Conservation (phyloP, 1,140 invertebrate species). For the Lutraria rhynchaena region DNA sequence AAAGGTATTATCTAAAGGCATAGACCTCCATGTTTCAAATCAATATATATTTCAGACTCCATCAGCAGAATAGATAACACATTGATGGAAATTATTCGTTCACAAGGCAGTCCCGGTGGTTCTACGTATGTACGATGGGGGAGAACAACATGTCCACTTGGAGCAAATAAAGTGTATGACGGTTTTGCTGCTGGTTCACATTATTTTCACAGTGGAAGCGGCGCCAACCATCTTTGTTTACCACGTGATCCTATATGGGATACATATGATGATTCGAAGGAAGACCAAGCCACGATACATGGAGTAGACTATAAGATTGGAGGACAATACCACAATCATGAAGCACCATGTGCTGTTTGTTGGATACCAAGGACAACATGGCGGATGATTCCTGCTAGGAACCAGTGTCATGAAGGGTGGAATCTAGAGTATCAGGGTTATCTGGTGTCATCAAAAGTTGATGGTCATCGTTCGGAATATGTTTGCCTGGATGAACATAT, state of each 20-base stretch:
- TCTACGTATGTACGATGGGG: no score
- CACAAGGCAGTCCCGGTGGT: no score
- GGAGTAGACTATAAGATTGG: conserved; percentile 13
- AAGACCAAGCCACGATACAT: background rate
- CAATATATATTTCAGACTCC: no score
- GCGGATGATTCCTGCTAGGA: conserved; percentile 58
- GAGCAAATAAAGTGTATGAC: no score
- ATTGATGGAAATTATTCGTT: no score
- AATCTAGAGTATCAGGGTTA: conserved; percentile 55
- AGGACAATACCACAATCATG: background rate
- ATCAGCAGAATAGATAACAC: no score
- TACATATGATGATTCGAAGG: conserved; percentile 2
- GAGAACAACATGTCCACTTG: no score
- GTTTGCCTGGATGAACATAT: conserved; percentile 47
- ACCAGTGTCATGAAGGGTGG: conserved; percentile 51
- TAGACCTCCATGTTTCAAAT: no score
- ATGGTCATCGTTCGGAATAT: conserved; percentile 11
- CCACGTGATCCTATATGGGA: conserved; percentile 28
- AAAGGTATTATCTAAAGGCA: no score
- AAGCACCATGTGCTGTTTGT: conserved; percentile 61
- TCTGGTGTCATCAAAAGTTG: conserved; percentile 48
- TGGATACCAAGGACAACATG: conserved; percentile 16
- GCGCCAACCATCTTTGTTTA: conserved; percentile 18
- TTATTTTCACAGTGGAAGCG: background rate
- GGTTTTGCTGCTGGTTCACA: conserved; percentile 17